Conservation (phyloP, 2,888 invertebrate species). For the Meiosimyza decipiens region DNA sequence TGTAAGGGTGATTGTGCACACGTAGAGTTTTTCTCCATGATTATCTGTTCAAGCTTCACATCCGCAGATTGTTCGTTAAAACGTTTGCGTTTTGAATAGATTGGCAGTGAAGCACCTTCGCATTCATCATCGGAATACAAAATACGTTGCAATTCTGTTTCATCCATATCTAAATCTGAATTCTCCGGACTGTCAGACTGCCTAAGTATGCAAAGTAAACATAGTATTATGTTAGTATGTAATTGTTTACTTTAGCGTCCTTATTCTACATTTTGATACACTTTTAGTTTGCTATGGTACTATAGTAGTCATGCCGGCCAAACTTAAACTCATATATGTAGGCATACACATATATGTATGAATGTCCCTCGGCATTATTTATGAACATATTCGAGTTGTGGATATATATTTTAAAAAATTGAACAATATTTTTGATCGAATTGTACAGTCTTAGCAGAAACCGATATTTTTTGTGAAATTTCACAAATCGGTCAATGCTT, state of each 20-base stretch:
- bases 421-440: too few relatives aligned
- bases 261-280: conserved; percentile 1
- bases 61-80: background rate
- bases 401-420: too few relatives aligned
- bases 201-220: background rate
- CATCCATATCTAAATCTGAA: conserved; percentile 39
- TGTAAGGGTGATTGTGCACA: too few relatives aligned
- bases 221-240: background rate
- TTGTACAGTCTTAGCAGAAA: too few relatives aligned
- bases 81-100: background rate
- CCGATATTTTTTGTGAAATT: too few relatives aligned
- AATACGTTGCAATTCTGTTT: conserved; percentile 28
- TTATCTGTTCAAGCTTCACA: background rate
- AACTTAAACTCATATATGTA: too few relatives aligned
- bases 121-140: conserved; percentile 30
- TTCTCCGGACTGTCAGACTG: conserved; percentile 2
- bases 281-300: background rate
- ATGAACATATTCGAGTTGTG: too few relatives aligned
- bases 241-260: background rate
- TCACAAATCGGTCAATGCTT: too few relatives aligned
- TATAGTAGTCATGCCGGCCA: too few relatives aligned
- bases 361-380: too few relatives aligned
- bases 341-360: too few relatives aligned
- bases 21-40: background rate
- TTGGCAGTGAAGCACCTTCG: background rate